A percentile compares a stretch with the other conserved stretches of the same genome.
Conservation (phyloP, 2,797 vertebrate species). For the Catostomus latipinnis region DNA sequence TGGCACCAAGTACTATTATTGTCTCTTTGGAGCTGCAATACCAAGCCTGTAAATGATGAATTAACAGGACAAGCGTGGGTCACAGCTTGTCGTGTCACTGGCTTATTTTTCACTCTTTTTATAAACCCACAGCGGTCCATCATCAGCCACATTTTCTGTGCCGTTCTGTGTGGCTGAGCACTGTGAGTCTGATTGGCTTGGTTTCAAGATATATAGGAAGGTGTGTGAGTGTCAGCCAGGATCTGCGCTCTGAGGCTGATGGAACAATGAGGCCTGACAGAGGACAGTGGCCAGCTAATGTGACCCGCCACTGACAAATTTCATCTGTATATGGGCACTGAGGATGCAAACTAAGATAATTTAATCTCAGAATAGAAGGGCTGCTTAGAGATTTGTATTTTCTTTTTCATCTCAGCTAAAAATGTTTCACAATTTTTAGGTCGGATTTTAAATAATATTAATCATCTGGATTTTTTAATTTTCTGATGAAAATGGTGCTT, state of each 20-base stretch:
- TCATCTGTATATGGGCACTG: slow-evolving; percentile 29
- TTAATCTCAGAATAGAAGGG: slow-evolving; percentile 2
- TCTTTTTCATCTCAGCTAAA: not conserved
- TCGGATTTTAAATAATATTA: not conserved
- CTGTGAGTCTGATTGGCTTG: slow-evolving; percentile 20
- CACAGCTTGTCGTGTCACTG: slow-evolving; percentile 44
- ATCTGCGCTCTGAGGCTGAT: slow-evolving; percentile 42
- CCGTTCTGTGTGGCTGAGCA: not conserved
- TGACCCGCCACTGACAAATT: slow-evolving; percentile 36
- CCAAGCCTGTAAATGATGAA: slow-evolving; percentile 47
- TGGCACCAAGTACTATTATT: slow-evolving; percentile 1
- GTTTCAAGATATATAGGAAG: slow-evolving; percentile 48
- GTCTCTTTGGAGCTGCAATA: slow-evolving; percentile 8
- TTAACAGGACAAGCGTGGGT: slow-evolving; percentile 35
- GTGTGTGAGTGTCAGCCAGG: slow-evolving; percentile 42
- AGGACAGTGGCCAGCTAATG: slow-evolving; percentile 38
- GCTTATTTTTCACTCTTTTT: slow-evolving; percentile 41
- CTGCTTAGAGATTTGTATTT: not conserved
- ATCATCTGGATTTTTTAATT: not conserved
- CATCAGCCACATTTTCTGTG: slow-evolving; percentile 29
- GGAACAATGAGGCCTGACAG: slow-evolving; percentile 44
- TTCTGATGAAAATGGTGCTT: too few species aligned
- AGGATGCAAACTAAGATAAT: not conserved
- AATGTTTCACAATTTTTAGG: not conserved
- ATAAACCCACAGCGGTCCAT: slow-evolving; percentile 53